Conservation (phyloP, 2,113 vertebrate species). For the Oreochromis tanganicae region DNA sequence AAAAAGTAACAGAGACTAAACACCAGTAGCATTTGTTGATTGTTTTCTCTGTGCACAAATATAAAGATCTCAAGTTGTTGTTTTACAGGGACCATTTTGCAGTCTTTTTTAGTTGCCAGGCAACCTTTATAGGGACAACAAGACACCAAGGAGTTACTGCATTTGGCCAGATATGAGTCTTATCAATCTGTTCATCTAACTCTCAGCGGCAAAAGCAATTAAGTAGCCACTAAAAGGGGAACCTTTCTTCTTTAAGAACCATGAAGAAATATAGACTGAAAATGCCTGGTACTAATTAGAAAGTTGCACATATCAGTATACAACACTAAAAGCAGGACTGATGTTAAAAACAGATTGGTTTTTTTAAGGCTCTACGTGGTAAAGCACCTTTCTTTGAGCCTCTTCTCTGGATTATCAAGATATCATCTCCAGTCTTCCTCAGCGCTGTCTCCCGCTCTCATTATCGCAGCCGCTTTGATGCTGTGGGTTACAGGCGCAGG, state of each 20-base stretch:
- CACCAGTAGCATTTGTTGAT: background rate
- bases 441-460: background rate
- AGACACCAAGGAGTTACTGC: background rate
- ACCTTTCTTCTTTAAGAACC: background rate
- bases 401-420: background rate
- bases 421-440: background rate
- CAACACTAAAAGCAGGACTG: background rate
- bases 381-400: background rate
- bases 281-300: background rate
- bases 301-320: background rate
- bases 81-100: background rate
- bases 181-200: background rate
- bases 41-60: background rate
- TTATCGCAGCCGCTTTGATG: conserved; percentile 27
- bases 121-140: background rate
- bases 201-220: background rate
- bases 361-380: background rate
- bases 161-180: background rate
- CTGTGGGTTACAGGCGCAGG: background rate
- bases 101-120: background rate
- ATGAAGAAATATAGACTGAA: background rate
- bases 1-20: background rate
- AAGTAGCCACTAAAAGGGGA: background rate
- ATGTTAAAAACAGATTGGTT: background rate
- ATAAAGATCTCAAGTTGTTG: background rate